These are phyloP conservation scores for Etia nguti DNA, from an alignment of 2,113 vertebrate genomes.

Conservation along the genomic window DNA sequence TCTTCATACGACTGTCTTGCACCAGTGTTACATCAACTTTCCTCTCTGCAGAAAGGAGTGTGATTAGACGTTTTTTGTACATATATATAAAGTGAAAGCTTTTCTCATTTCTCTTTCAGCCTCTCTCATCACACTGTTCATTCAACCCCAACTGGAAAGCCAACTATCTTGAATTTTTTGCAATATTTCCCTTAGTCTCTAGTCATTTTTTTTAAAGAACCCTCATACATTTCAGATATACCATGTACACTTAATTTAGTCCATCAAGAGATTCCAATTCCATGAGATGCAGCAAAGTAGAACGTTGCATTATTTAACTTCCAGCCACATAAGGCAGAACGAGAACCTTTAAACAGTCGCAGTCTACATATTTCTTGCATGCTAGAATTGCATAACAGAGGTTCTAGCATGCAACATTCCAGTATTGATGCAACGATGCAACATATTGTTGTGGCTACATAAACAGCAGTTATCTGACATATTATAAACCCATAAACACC, in stretches of 20 bases:
- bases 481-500: background rate
- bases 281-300: background rate
- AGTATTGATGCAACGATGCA: background rate
- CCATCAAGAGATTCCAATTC: background rate
- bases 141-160: background rate
- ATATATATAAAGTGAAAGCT: background rate
- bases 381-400: background rate
- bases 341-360: background rate
- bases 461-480: background rate
- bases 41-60: background rate
- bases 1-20: background rate
- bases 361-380: background rate
- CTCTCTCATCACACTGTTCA: background rate
- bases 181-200: background rate
- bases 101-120: background rate
- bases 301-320: background rate
- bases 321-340: background rate
- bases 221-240: background rate
- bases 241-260: background rate
- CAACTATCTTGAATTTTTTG: background rate
- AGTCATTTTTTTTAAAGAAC: background rate
- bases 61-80: background rate
- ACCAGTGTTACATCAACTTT: slow-evolving; percentile 31
- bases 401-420: no score
- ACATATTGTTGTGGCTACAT: background rate